These are phyloP conservation scores for Nasonovia ribisnigri DNA, from an alignment of 2,888 invertebrate genomes.

Conservation along the genomic window DNA sequence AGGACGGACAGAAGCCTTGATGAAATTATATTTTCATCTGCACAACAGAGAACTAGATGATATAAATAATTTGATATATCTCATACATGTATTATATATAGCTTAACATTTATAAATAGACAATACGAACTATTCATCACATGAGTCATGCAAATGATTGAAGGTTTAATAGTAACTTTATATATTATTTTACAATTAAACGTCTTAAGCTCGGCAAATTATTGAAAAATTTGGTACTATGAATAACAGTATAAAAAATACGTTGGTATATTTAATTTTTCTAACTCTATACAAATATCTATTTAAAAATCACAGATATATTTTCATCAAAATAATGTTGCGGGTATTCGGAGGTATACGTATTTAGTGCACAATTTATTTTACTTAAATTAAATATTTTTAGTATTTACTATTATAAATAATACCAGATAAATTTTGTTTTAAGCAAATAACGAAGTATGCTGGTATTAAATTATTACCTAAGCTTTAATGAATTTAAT, in stretches of 20 bases:
- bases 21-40: constrained; percentile 44
- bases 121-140: constrained; percentile 19
- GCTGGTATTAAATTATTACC: neutral
- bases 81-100: constrained; percentile 45
- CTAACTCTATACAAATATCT: neutral
- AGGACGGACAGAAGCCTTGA: constrained; percentile 29
- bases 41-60: constrained; percentile 33
- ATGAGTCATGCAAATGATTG: constrained; percentile 46
- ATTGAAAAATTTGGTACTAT: neutral
- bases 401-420: neutral
- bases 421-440: neutral
- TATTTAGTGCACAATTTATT: neutral
- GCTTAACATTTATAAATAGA: constrained; percentile 52
- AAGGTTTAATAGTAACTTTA: constrained; percentile 38
- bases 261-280: neutral
- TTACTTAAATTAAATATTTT: neutral
- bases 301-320: neutral
- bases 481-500: neutral
- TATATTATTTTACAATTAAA: constrained; percentile 20
- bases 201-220: neutral
- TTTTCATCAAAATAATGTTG: neutral
- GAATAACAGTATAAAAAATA: neutral
- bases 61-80: constrained; percentile 49
- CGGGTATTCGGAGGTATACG: neutral
- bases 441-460: neutral